These are phyloP conservation scores for Hemicordylus capensis DNA, from an alignment of 2,113 vertebrate species.

Conservation along the genomic window DNA sequence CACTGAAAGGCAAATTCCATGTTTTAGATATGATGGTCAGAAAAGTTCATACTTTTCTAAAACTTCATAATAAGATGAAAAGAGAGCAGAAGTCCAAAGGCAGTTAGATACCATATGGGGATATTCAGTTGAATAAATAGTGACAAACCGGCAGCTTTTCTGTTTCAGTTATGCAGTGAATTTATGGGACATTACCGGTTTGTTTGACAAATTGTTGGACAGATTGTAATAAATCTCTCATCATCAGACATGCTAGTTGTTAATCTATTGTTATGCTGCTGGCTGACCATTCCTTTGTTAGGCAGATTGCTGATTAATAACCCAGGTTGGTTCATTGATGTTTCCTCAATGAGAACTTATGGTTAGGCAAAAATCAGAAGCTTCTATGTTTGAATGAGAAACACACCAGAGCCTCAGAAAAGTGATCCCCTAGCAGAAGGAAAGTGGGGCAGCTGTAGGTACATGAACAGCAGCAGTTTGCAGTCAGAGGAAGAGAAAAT, in stretches of 20 bases:
- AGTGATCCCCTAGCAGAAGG: too few species aligned
- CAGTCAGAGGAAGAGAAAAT: too few species aligned
- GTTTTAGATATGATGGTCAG: background rate
- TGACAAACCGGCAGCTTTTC: background rate
- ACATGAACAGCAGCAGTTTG: too few species aligned
- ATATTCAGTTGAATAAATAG: conserved; percentile 6
- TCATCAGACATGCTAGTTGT: background rate
- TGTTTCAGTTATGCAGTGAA: background rate
- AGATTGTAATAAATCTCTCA: conserved; percentile 15
- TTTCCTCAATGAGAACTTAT: too few species aligned
- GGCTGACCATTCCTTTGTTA: too few species aligned
- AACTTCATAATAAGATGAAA: background rate
- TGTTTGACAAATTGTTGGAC: background rate
- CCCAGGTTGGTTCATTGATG: too few species aligned
- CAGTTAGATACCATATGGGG: background rate
- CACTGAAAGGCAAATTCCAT: background rate
- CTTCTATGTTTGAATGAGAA: too few species aligned
- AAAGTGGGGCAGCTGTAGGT: too few species aligned
- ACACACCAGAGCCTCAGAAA: too few species aligned
- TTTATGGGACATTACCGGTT: conserved; percentile 3
- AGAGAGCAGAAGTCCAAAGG: background rate
- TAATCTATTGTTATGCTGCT: background rate
- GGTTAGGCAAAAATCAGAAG: too few species aligned
- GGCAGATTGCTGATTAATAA: too few species aligned
- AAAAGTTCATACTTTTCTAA: background rate